phyloP scores from a whole-genome alignment of 2,113 vertebrate species.

The Chaenocephalus aceratus region DNA sequence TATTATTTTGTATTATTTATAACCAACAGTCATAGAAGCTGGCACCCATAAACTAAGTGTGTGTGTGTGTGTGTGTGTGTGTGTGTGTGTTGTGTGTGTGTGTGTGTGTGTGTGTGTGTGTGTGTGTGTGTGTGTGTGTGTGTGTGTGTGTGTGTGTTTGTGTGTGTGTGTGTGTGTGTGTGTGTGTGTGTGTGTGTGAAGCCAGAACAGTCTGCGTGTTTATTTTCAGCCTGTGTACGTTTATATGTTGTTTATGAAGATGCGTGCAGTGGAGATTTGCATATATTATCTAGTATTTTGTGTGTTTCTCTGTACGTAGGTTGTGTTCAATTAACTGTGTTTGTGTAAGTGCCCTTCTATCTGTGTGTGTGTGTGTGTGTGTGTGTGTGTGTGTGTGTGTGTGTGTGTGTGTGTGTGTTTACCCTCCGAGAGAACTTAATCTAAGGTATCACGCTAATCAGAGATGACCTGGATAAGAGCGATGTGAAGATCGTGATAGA shows the following conservation, averaged over 20 bases:
- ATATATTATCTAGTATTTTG: conserved; percentile 10
- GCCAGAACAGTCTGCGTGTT: neutral
- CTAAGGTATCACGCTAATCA: conserved; percentile 41
- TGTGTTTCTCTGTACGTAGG: neutral
- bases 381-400: neutral
- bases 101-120: conserved; percentile 12
- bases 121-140: conserved; percentile 17
- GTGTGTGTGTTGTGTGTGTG: too few species aligned
- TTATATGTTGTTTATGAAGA: conserved; percentile 3
- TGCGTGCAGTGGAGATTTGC: conserved; percentile 16
- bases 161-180: conserved; percentile 12
- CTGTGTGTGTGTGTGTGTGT: neutral
- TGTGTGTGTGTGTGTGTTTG: conserved; percentile 10
- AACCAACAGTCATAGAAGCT: conserved; percentile 15
- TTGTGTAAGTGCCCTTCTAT: neutral
- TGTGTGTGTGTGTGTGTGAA: conserved; percentile 8
- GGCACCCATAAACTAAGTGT: conserved; percentile 37
- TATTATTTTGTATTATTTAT: conserved; percentile 43
- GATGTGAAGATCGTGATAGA: conserved; percentile 14
- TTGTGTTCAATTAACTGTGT: conserved; percentile 14
- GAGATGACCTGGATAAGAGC: conserved; percentile 45
- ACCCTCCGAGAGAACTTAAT: neutral
- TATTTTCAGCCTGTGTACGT: neutral
- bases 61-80: too few species aligned
- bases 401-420: too few species aligned